Percentiles rank a stretch among this genome's conserved stretches.
Evolutionary conservation across 2,888 invertebrate species (phyloP).

Genomic region (Cheilosia pagana): DNA sequence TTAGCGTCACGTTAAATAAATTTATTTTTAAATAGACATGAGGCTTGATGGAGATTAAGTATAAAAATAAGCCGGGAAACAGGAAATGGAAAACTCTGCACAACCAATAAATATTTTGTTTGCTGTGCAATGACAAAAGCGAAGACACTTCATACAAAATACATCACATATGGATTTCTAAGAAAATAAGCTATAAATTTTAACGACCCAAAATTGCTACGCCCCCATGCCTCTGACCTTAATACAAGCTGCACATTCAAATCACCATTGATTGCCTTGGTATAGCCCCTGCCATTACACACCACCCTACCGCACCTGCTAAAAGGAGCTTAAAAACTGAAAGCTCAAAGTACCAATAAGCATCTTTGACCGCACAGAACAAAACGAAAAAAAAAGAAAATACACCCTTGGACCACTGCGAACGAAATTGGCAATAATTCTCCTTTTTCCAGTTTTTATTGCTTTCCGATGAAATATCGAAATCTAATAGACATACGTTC

Average conservation of each 20-base stretch:
- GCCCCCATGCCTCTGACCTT: not conserved
- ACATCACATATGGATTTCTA: not conserved
- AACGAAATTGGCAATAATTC: slow-evolving; percentile 70
- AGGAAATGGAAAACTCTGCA: too few relatives aligned
- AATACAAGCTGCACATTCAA: not conserved
- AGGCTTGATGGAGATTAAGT: too few relatives aligned
- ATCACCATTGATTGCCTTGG: not conserved
- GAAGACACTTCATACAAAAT: too few relatives aligned
- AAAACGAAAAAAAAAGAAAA: slow-evolving; percentile 1
- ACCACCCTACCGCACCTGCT: slow-evolving; percentile 9
- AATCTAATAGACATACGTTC: slow-evolving; percentile 66
- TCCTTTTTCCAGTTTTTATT: slow-evolving; percentile 68
- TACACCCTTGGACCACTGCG: slow-evolving; percentile 39
- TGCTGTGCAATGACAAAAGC: too few relatives aligned
- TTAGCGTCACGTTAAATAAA: too few relatives aligned
- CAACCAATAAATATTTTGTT: too few relatives aligned
- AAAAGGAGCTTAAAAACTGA: slow-evolving; percentile 26
- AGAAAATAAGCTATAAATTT: not conserved
- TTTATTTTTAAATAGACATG: too few relatives aligned
- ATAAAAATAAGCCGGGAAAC: too few relatives aligned
- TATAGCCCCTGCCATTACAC: too few relatives aligned
- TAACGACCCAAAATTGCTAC: not conserved
- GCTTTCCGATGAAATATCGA: slow-evolving; percentile 68
- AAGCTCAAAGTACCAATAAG: slow-evolving; percentile 35
- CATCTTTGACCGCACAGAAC: slow-evolving; percentile 31